Conservation (phyloP, 2,888 invertebrate genomes). For the Nezara viridula region DNA sequence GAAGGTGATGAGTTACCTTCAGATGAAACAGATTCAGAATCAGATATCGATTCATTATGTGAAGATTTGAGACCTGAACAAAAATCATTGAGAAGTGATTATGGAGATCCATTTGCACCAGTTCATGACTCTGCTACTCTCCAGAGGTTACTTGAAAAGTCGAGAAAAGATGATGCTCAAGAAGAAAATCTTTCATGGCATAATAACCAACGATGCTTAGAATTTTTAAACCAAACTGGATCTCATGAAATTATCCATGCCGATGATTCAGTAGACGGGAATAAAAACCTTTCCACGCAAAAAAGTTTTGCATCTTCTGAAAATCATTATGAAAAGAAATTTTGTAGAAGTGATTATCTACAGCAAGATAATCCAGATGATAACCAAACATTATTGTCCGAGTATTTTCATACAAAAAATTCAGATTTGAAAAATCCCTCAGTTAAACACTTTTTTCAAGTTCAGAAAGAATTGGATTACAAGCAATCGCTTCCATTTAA, state of each 20-base stretch:
- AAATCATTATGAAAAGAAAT: neutral
- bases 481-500: neutral
- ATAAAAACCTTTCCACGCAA: neutral
- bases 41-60: neutral
- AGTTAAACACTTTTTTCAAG: slow-evolving; percentile 17
- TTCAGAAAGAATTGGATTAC: neutral
- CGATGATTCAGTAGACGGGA: neutral
- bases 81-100: slow-evolving; percentile 57
- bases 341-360: neutral
- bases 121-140: slow-evolving; percentile 50
- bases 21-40: neutral
- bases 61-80: neutral
- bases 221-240: neutral
- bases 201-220: neutral
- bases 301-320: neutral
- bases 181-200: slow-evolving; percentile 1
- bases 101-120: slow-evolving; percentile 57
- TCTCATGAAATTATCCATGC: neutral
- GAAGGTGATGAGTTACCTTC: neutral
- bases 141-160: slow-evolving; percentile 47
- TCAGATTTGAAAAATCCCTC: neutral
- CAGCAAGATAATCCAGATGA: neutral
- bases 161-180: neutral
- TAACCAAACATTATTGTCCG: neutral
- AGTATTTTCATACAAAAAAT: neutral